phyloP scores from a whole-genome alignment of 2,797 vertebrate genomes.

The Malacoraja senta region DNA sequence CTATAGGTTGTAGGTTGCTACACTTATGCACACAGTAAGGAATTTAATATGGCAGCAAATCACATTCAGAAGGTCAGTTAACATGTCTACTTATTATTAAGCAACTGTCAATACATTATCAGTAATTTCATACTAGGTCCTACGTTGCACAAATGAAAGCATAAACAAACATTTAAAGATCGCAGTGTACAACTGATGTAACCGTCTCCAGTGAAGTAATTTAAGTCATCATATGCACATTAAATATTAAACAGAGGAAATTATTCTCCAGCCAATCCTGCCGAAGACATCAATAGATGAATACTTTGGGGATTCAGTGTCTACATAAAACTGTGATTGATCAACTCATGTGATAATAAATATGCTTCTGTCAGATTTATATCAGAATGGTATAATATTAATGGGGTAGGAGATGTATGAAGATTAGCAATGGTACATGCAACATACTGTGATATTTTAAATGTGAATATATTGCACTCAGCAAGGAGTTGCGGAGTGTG shows the following conservation, averaged over 20 bases:
- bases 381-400: neutral
- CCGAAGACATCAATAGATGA: neutral
- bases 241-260: conserved; percentile 28
- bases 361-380: conserved; percentile 17
- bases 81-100: neutral
- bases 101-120: conserved; percentile 7
- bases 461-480: neutral
- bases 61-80: neutral
- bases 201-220: neutral
- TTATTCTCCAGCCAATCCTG: neutral
- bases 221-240: conserved; percentile 17
- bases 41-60: conserved; percentile 3
- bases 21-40: neutral
- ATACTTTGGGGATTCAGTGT: neutral
- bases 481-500: neutral
- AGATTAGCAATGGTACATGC: neutral
- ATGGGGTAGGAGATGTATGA: neutral
- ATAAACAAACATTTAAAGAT: neutral
- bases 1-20: neutral
- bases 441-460: conserved; percentile 4
- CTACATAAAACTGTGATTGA: conserved; percentile 23
- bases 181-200: neutral
- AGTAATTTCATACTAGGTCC: neutral
- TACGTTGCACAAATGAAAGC: neutral
- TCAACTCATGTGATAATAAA: neutral